Conservation (phyloP, 2,888 invertebrate genomes). For the Sipunculus nudus region DNA sequence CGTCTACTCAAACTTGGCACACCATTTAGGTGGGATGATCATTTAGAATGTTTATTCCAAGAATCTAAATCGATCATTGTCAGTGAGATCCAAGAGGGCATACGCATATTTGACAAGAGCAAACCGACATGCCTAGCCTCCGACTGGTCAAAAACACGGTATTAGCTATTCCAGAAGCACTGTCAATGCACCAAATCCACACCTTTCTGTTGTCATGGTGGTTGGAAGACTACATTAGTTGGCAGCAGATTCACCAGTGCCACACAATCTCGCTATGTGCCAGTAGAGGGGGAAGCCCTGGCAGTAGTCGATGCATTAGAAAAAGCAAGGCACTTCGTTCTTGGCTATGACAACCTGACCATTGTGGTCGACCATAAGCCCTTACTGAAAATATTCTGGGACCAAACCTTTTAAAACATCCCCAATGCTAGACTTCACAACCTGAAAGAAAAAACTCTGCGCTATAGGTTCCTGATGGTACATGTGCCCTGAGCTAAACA, state of each 20-base stretch:
- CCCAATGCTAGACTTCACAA: constrained; percentile 36
- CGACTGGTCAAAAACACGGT: constrained; percentile 48
- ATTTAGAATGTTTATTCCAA: constrained; percentile 18
- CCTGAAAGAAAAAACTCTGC: constrained; percentile 41
- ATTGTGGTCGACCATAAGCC: constrained; percentile 30
- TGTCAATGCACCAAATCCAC: constrained; percentile 18
- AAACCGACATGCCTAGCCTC: constrained; percentile 46
- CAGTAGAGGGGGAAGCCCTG: constrained; percentile 32
- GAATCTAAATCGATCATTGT: constrained; percentile 20
- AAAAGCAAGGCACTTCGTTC: constrained; percentile 16
- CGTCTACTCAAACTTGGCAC: constrained; percentile 39
- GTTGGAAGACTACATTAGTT: constrained; percentile 36
- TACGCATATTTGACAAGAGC: constrained; percentile 39
- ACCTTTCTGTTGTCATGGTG: constrained; percentile 35
- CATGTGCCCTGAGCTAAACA: constrained; percentile 34
- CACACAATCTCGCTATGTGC: constrained; percentile 30
- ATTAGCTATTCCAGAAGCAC: constrained; percentile 44
- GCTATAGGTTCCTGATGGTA: constrained; percentile 35
- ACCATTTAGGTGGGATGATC: constrained; percentile 29
- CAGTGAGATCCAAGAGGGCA: constrained; percentile 30
- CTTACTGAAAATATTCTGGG: constrained; percentile 23
- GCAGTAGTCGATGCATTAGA: constrained; percentile 19
- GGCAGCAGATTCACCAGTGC: constrained; percentile 38
- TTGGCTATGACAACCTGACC: constrained; percentile 23
- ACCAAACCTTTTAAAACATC: constrained; percentile 23